Base-by-base conservation (phyloP, 1,140 invertebrate species). In the Drosophila takahashii region DNA sequence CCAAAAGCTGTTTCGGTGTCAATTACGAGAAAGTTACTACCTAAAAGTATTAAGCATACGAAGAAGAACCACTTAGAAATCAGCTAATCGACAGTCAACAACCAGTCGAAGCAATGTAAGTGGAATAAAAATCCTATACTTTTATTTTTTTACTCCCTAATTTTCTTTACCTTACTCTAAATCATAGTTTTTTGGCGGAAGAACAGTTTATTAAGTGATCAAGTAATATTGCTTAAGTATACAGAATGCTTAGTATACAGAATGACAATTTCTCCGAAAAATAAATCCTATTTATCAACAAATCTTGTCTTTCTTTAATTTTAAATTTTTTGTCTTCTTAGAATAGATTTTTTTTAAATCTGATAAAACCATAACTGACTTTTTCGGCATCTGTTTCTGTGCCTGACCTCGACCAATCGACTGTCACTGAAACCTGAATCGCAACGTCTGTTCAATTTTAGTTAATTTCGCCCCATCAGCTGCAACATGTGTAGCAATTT, bases 91-190 rank as follows among this genome's bases (percentile, higher is more conserved):
- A 44, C 54, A 13, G 22, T 52, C 39, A 60, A 73, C 45, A 60
- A 60, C 44, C 48, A 70, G 50, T 71, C 65, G 39, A 71, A 86
- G 72, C 71, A 89, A 89, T 89, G 84, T 87, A 80, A 89, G 83
- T 75, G 9, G 16, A 42, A 5, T 9, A 2, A 44, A 10, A 44
- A 18, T 44, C 41, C 4, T 32, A 2, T 2, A 32, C 8, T 9
- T 7, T 32, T 9, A 1, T 32, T 32, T 2, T 7, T 9, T 32
- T 29, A 29, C 27, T 29, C 7, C 4, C 27, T 3, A 29, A 29
- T 29, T 32, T 9, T 8, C 8, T 2, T 32, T 9, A 32, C 7
- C 9, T 32, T 32, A 2, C n/a, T n/a, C n/a, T n/a, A 9, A 8
- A 32, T 9, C 2, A 7, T 9, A 9, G 7, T 8, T 32, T 8